Evolutionary conservation across 2,113 vertebrate genomes (phyloP), one percentile per base, ranked within the genome.

Genomic region (Ochotona princeps): DNA sequence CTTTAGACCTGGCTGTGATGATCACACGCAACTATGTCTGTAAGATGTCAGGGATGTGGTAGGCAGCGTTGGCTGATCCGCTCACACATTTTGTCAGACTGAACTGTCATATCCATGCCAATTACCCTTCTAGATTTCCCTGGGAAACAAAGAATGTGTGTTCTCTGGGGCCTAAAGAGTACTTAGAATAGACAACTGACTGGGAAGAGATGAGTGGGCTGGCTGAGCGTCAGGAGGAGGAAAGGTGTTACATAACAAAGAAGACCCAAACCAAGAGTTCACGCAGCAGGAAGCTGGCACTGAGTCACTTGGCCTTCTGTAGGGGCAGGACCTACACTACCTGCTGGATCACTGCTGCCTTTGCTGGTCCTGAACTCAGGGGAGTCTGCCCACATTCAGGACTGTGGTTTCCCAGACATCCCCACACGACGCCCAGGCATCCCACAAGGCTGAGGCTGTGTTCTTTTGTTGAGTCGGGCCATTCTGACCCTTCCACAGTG

Each of bases 21-120:
- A 20, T 6, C 7, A 7, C 32, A 83, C 2, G 28, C 15, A 26
- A n/a, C 3, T 13, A 23, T 1, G 23, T 14, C 5, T 0, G 2
- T 25, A 20, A 30, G 23, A 63, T 8, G 0, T 3, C 1, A 21
- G 61, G 60, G 2, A 80, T 11, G 15, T 32, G 20, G 47, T 7
- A 12, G 32, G 57, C 74, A 66, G 78, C 2, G 1, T 26, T 28
- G 28, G 18, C 28, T 87, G 54, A 66, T 12, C 70, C 47, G 3
- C 26, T 44, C n/a, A 18, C 18, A 23, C n/a, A 14, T 30, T 63
- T 32, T 4, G 14, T 32, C n/a, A 47, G 57, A 38, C n/a, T 18
- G 11, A 60, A 85, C 20, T 25, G 38, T 38, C 11, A 63, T 1
- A 18, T 15, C 18, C 2, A 5, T 25, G 20, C 44, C 63, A 54